Evolutionary conservation across 2,113 vertebrate species (phyloP).

Genomic region (Cromileptes altivelis): DNA sequence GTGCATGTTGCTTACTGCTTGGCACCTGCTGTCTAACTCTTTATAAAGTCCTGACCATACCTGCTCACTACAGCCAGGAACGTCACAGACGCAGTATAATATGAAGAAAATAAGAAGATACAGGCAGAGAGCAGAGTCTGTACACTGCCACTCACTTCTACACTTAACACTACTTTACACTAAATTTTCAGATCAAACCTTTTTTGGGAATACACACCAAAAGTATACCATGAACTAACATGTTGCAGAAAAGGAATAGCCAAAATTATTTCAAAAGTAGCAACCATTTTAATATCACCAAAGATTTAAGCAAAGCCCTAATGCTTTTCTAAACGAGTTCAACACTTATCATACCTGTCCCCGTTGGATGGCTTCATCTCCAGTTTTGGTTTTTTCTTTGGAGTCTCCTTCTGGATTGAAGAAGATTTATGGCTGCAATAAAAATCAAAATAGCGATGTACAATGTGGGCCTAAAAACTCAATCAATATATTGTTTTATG

Average conservation of each 20-base stretch:
- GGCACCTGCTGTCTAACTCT: too few relatives aligned
- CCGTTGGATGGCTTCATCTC: constrained; percentile 99
- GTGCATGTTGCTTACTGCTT: too few relatives aligned
- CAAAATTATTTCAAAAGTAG: neutral
- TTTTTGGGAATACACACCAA: too few relatives aligned
- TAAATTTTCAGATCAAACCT: too few relatives aligned
- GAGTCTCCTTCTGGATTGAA: constrained; percentile 99
- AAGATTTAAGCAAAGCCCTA: neutral
- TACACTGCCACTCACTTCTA: too few relatives aligned
- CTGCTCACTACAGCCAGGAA: too few relatives aligned
- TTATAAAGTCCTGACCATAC: too few relatives aligned
- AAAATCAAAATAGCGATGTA: constrained; percentile 42
- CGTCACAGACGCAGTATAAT: too few relatives aligned
- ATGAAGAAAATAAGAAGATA: too few relatives aligned
- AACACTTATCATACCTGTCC: constrained; percentile 90
- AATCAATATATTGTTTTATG: neutral
- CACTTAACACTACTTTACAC: too few relatives aligned
- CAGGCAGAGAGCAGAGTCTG: too few relatives aligned
- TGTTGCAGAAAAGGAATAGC: neutral
- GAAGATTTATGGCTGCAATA: constrained; percentile 98
- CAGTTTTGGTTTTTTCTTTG: constrained; percentile 99
- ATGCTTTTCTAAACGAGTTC: neutral
- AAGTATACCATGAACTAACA: neutral
- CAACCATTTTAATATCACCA: neutral
- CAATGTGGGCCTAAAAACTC: neutral